Percentiles rank a stretch among this genome's conserved stretches.
Evolutionary conservation across 2,113 vertebrate species (phyloP).

Genomic region (Eulacestoma nigropectus): DNA sequence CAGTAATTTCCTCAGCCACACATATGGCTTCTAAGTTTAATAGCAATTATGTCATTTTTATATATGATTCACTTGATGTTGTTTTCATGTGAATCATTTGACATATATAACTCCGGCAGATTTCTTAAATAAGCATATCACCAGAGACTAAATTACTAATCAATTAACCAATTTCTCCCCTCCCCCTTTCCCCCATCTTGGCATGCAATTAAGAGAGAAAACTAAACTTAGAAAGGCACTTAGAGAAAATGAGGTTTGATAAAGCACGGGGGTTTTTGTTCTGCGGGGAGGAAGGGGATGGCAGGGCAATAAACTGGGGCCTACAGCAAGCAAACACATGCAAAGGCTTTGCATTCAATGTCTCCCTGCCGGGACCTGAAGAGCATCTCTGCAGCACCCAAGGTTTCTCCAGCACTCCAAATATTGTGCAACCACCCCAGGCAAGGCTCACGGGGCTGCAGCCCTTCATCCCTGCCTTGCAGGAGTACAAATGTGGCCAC

Average conservation of each 20-base stretch:
- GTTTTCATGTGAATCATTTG: slow-evolving; percentile 64
- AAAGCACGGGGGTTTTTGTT: neutral
- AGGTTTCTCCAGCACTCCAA: neutral
- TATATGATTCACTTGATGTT: slow-evolving; percentile 63
- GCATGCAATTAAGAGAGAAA: slow-evolving; percentile 14
- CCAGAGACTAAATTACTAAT: slow-evolving; percentile 56
- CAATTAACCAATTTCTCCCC: slow-evolving; percentile 39
- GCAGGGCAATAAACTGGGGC: neutral
- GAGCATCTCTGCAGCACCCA: neutral
- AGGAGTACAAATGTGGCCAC: neutral
- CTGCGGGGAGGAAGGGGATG: neutral
- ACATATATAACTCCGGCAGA: slow-evolving; percentile 58
- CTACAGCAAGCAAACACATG: neutral
- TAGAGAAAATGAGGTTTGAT: neutral
- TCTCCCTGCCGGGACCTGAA: neutral
- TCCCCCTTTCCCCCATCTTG: neutral
- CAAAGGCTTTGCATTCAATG: accelerated
- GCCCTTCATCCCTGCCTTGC: neutral
- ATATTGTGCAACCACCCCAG: accelerated
- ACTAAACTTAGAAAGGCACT: slow-evolving; percentile 38
- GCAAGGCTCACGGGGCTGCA: accelerated
- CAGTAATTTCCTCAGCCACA: slow-evolving; percentile 59
- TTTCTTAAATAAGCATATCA: slow-evolving; percentile 63
- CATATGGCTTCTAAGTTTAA: slow-evolving; percentile 68
- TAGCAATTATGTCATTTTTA: slow-evolving; percentile 64